Base-by-base conservation (phyloP, 2,113 vertebrate species). In the Gymnocephalus cernua region DNA sequence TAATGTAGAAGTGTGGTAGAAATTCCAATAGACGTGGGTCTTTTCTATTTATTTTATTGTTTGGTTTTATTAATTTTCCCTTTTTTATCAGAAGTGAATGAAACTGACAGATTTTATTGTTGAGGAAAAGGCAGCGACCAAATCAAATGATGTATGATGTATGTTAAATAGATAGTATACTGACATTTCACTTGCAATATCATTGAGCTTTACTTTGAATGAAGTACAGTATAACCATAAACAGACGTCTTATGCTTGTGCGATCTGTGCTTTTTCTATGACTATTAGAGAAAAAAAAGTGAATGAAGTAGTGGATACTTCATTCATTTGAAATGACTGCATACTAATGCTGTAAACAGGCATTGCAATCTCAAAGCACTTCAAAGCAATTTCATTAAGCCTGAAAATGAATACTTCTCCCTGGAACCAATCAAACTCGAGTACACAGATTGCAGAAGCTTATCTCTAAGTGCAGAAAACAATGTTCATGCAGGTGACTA, bases 1-100 rank as follows among this genome's bases (percentile, higher is more conserved):
- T 80, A 87, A 91, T 87, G 88, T 57, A 15, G 68, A 74, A 16
- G 69, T 83, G 23, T 73, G 83, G 61, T 4, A 38, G 57, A 84
- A 69, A 89, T 80, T 65, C 74, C 80, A 83, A 83, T 4, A 70
- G 62, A 79, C 21, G 11, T 8, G 35, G 27, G 48, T 64, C 23
- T 47, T 82, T 71, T 79, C 50, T 51, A 61, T 62, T 50, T 25
- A 58, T 68, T 54, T 38, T 56, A 50, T 76, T 63, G 62, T 81
- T 86, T 59, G 44, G 1, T 69, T 63, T 82, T 32, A 19, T 25
- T 51, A 3, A 48, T 58, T 64, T 75, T 61, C 16, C 6, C 13
- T 18, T 50, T 62, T 74, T 57, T 45, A 41, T 61, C 21, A 12
- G 29, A 54, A 8, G 13, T 35, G 13, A 54, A 54, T 41, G 48